Evolutionary conservation across 2,888 invertebrate genomes (phyloP).

Genomic region (Plusia festucae): DNA sequence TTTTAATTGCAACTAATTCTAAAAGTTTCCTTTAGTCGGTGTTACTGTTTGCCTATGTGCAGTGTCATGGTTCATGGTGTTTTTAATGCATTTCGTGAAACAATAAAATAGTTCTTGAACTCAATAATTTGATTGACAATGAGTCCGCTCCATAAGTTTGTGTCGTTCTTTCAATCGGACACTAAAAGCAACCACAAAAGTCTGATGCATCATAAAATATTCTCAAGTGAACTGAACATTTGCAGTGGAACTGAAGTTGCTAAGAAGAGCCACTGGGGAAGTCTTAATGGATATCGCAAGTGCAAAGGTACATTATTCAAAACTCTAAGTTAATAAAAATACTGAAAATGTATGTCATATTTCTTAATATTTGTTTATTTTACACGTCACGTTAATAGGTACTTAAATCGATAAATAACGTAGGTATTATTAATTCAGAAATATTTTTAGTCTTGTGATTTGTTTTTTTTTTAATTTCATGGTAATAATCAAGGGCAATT

Average conservation of each 20-base stretch:
- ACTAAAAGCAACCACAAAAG: conserved; percentile 83
- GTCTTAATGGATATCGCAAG: conserved; percentile 84
- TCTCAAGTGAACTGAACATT: conserved; percentile 89
- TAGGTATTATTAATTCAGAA: too few species aligned
- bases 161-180: conserved; percentile 90
- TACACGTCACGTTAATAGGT: too few species aligned
- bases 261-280: conserved; percentile 88
- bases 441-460: too few species aligned
- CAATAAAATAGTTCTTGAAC: not conserved
- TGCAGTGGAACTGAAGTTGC: conserved; percentile 79
- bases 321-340: too few species aligned
- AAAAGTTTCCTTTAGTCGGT: conserved; percentile 39
- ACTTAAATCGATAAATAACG: too few species aligned
- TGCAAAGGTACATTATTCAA: conserved; percentile 74
- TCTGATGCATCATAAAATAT: conserved; percentile 85
- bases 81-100: conserved; percentile 29
- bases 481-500: conserved; percentile 6
- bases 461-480: not conserved
- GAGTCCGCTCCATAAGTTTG: conserved; percentile 90
- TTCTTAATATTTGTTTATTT: too few species aligned
- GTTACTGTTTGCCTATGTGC: conserved; percentile 28
- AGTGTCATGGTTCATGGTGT: conserved; percentile 47
- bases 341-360: too few species aligned
- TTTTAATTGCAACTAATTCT: conserved; percentile 41
- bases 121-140: conserved; percentile 68